Base-by-base conservation (phyloP, 2,113 vertebrate species). In the Leptobrachium ailaonicum region DNA sequence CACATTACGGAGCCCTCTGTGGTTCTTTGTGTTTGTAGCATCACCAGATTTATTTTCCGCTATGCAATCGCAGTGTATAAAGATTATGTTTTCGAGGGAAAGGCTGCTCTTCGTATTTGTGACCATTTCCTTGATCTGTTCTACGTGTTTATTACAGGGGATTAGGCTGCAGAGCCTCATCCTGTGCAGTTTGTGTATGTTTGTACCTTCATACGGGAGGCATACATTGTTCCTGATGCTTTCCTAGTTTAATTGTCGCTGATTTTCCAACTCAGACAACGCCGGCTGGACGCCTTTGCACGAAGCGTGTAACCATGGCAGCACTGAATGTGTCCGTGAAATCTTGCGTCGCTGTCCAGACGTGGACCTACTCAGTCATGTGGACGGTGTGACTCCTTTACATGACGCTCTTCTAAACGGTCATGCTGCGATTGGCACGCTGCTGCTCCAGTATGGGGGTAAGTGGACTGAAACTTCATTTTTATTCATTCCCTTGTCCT, bases 241-340 rank as follows among this genome's bases (percentile, higher is more conserved):
- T 69, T 53, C 58, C 40, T 77, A 12, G 56, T 89, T 89, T 88
- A 87, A 92, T 93, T 93, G 89, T 92, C 93, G 82, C 85, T 89
- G 87, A 90, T 93, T 91, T 32, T 93, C 88, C 92, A 88, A 90
- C 92, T 85, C 90, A 99, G 97, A 99, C 91, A 89, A 97, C 85
- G 95, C 93, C 85, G 97, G 97, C 87, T 98, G 97, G 97, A 98
- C 97, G 9, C 96, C 97, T 82, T 92, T 99, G 86, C 97, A 99
- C 86, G 97, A 98, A 93, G 97, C 96, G 20, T 98, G 96, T 93
- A 97, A 97, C 94, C 95, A 98, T 88, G 97, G 97, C 86, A 97
- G 94, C 93, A 90, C 88, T 68, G 93, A 91, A 62, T 98, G 96
- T 88, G 96, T 98, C 88, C 91, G 83, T 85, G 95, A 95, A 88